Evolutionary conservation across 2,113 vertebrate genomes (phyloP).

Genomic region (Formicarius rufipectus): DNA sequence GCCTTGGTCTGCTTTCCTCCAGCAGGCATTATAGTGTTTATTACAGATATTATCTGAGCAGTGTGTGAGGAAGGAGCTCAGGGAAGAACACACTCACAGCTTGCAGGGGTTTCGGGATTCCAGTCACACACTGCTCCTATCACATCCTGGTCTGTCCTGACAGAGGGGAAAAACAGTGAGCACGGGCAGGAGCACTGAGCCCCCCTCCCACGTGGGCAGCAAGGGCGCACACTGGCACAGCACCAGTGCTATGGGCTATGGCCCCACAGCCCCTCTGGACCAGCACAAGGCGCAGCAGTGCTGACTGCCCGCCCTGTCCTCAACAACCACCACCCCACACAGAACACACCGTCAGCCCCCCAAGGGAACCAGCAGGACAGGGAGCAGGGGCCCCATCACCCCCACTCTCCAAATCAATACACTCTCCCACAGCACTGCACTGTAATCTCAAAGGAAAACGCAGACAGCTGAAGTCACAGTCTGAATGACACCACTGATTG

Average conservation of each 20-base stretch:
- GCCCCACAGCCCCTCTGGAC: neutral
- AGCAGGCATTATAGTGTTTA: neutral
- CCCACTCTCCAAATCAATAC: neutral
- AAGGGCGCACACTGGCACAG: neutral
- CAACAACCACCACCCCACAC: rapidly evolving
- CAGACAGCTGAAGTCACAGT: rapidly evolving
- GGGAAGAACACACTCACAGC: neutral
- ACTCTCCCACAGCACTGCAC: rapidly evolving
- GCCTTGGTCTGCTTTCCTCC: neutral
- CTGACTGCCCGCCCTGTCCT: neutral
- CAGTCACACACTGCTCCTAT: neutral
- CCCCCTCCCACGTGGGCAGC: rapidly evolving
- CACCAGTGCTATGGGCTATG: rapidly evolving
- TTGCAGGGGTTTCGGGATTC: rapidly evolving
- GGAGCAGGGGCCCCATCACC: neutral
- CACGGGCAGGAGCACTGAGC: neutral
- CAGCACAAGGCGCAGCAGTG: neutral
- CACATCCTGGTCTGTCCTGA: rapidly evolving
- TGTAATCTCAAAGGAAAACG: rapidly evolving
- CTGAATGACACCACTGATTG: neutral
- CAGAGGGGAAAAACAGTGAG: neutral
- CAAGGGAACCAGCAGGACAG: neutral
- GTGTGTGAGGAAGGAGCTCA: neutral
- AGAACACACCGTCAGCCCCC: neutral
- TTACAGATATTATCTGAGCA: neutral